Base-by-base conservation (phyloP, 2,113 vertebrate genomes). In the Gallinago media region DNA sequence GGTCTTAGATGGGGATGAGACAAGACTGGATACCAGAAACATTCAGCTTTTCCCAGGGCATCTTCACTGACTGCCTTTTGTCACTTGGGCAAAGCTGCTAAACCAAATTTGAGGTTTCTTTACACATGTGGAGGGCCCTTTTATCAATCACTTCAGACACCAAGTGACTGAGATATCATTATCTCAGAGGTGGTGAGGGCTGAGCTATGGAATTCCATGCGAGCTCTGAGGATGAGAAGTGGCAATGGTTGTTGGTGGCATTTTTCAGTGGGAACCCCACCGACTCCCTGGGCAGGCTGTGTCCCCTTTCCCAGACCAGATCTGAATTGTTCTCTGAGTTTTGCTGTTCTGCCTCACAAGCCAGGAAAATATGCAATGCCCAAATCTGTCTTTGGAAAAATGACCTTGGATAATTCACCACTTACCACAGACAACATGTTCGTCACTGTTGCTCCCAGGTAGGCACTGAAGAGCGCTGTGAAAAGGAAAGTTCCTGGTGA, bases 391-490 rank as follows among this genome's bases (percentile, higher is more conserved):
- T 4, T 6, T 49, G 29, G 42, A 50, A 84, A 67, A 15, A 27
- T 27, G 19, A 13, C 26, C 20, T 46, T 40, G 25, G 26, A 26
- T 82, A 52, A 42, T 3, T 40, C 31, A 14, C 20, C 52, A 97
- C 98, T 98, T 97, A 99, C 99, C 91, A 94, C 97, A 18, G 99
- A 98, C 96, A 99, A 97, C 42, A 99, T 85, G 75, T 99, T 99
- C n/a, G 97, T 91, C 52, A 99, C 97, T 38, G 99, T 98, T 23
- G 98, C 98, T 84, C 99, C 98, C 38, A 99, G 97, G 93, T 99
- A 99, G 59, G 99, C 99, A 49, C 98, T 99, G 92, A 99, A 99
- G 91, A 98, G 84, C 0, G 98, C 99, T 99, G 80, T 76, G 62
- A 36, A 68, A 92, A 58, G 62, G 27, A 92, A 78, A 38, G 10